Evolutionary conservation across 2,797 vertebrate genomes (phyloP).

Genomic region (Fratercula arctica): DNA sequence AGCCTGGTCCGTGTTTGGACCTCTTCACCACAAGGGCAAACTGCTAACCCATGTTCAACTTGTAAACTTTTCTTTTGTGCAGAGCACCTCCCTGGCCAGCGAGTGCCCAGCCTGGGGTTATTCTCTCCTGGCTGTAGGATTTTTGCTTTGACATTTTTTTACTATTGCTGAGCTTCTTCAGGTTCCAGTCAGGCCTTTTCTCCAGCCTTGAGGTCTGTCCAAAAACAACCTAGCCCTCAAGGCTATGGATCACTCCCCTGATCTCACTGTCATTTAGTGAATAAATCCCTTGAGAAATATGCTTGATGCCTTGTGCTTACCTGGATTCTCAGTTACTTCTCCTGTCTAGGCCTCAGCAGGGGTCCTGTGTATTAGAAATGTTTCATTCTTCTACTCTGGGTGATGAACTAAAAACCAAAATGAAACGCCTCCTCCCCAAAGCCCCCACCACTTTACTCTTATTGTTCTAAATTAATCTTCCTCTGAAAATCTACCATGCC

Average conservation of each 20-base stretch:
- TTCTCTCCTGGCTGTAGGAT: not conserved
- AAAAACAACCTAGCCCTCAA: not conserved
- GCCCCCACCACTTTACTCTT: not conserved
- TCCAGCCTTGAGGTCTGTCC: not conserved
- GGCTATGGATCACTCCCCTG: not conserved
- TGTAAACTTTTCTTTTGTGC: not conserved
- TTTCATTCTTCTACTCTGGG: not conserved
- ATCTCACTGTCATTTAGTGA: not conserved
- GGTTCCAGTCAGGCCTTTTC: not conserved
- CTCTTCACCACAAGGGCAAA: not conserved
- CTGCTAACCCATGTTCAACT: fast-evolving
- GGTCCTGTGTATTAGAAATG: not conserved
- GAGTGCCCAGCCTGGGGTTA: not conserved
- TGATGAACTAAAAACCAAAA: not conserved
- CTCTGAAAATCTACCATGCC: not conserved
- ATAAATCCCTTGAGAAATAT: not conserved
- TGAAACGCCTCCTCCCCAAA: too few relatives aligned
- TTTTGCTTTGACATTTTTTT: not conserved
- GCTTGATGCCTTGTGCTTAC: not conserved
- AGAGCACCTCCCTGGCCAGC: not conserved
- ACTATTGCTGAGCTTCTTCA: not conserved
- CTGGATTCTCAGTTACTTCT: not conserved
- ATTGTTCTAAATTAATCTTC: not conserved
- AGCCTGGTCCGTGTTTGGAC: not conserved
- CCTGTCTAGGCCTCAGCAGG: not conserved